A percentile compares a stretch with the other conserved stretches of the same genome.
Evolutionary conservation across 2,797 vertebrate genomes (phyloP).

Genomic region (Echiichthys vipera): DNA sequence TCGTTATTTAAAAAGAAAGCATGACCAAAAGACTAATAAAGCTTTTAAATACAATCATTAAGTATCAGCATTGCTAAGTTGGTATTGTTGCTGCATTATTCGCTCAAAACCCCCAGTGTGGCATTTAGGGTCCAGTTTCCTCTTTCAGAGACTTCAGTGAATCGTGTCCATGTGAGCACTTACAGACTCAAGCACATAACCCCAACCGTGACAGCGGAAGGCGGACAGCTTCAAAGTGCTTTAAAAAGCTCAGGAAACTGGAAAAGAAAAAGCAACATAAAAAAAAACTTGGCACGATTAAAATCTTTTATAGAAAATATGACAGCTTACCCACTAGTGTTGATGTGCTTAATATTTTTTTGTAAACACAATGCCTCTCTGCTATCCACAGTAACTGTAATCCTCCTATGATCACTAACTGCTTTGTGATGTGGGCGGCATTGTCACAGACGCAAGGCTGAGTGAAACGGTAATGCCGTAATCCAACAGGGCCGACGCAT

Average conservation of each 20-base stretch:
- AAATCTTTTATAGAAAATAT: conserved; percentile 42
- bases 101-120: conserved; percentile 14
- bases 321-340: conserved; percentile 18
- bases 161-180: conserved; percentile 33
- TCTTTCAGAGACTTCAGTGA: conserved; percentile 30
- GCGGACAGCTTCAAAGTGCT: conserved; percentile 15
- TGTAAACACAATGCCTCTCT: conserved; percentile 50
- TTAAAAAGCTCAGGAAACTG: conserved; percentile 6
- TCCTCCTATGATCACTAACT: conserved; percentile 74
- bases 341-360: conserved; percentile 52
- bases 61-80: conserved; percentile 16
- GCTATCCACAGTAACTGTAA: conserved; percentile 68
- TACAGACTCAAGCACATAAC: conserved; percentile 30
- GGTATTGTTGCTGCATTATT: conserved; percentile 28
- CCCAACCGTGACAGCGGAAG: conserved; percentile 16
- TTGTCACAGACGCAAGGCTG: conserved; percentile 67
- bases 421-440: conserved; percentile 70
- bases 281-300: conserved; percentile 15
- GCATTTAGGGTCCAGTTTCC: conserved; percentile 43
- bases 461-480: conserved; percentile 72
- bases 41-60: conserved; percentile 45
- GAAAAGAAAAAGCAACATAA: neutral
- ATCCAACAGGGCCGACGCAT: conserved; percentile 81
- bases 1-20: conserved; percentile 41
- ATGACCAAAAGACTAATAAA: conserved; percentile 30